Evolutionary conservation across 2,797 vertebrate genomes (phyloP), one percentile per base, ranked within the genome.

Genomic region (Apogon hyalosoma): DNA sequence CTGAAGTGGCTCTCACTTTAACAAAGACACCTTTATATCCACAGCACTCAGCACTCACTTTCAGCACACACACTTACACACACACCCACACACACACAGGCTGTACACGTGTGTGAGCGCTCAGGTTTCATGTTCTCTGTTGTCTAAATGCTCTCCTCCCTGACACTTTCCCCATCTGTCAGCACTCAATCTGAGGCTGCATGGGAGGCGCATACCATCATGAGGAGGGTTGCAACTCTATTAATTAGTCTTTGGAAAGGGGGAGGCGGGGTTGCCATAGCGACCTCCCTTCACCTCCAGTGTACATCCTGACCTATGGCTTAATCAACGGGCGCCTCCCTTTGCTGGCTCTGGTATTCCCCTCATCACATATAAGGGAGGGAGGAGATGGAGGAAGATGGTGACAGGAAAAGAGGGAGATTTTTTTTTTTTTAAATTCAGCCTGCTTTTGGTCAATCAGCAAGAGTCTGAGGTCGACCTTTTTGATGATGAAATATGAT

Each of bases 21-120:
- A 93, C 92, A 92, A 93, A 92, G 92, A 91, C 88, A 91, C 88
- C 90, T 91, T 92, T 92, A 90, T 93, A 90, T 86, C 87, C 88
- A 84, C 59, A 36, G 81, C 84, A 77, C 83, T 87, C 83, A 76
- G 71, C 83, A 70, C 77, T 88, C 81, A 73, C 77, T 84, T 86
- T 77, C 65, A 69, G 16, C 75, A 56, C 54, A 47, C 69, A 48
- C 68, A 8, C 68, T 16, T 56, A 18, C 46, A 24, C 24, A 28
- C 24, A 28, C 24, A 1, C 5, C 1, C 24, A 28, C 24, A 28
- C 64, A 46, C 53, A 56, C 6, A 11, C 55, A 52, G 42, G 63
- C 67, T 12, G 21, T 64, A 79, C 75, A 85, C 77, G 80, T 86
- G 74, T 79, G 83, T 52, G 54, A 58, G 68, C 9, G 85, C 86